phyloP scores from a whole-genome alignment of 2,113 vertebrate genomes.

The Rhabdornis inornatus region DNA sequence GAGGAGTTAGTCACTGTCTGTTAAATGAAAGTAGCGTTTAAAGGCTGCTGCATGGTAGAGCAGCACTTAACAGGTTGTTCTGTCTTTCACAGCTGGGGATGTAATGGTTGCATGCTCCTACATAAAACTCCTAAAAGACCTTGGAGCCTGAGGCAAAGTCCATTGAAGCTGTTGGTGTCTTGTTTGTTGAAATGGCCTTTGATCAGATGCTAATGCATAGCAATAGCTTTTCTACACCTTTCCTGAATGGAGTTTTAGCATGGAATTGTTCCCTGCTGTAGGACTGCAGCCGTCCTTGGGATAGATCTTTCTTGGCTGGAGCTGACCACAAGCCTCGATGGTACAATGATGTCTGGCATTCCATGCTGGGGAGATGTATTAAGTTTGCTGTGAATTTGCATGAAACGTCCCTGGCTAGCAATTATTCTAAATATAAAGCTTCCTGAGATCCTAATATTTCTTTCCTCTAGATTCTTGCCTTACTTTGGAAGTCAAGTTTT shows the following conservation, averaged over 20 bases:
- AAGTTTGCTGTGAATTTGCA: neutral
- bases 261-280: neutral
- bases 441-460: neutral
- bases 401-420: neutral
- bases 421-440: neutral
- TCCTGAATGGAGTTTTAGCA: neutral
- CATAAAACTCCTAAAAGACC: slow-evolving; percentile 35
- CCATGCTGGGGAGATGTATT: neutral
- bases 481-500: slow-evolving; percentile 6
- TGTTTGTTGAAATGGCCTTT: neutral
- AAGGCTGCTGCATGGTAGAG: neutral
- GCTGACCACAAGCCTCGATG: neutral
- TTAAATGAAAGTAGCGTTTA: neutral
- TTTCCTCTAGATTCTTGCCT: neutral
- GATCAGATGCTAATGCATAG: slow-evolving; percentile 32
- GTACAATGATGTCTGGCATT: neutral
- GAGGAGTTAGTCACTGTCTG: neutral
- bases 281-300: neutral
- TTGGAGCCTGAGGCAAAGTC: slow-evolving; percentile 31
- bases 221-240: neutral
- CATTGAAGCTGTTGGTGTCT: neutral
- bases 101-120: slow-evolving; percentile 7
- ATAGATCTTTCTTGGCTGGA: neutral
- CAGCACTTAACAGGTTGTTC: neutral
- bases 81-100: slow-evolving; percentile 13